Evolutionary conservation across 2,888 invertebrate genomes (phyloP), one percentile per base, ranked within the genome.

Genomic region (Plemyria rubiginata): DNA sequence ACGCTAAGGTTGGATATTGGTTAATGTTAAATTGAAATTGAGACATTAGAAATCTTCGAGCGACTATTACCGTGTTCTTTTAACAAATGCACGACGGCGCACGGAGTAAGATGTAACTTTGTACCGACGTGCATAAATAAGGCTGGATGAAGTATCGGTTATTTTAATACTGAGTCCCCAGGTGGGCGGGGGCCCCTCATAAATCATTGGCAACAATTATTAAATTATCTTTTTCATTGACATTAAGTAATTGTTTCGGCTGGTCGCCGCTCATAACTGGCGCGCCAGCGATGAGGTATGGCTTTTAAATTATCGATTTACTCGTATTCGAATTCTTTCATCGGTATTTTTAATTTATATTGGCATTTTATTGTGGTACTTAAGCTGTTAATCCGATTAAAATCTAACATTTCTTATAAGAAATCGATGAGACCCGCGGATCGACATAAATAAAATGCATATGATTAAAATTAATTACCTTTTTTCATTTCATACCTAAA

Each of bases 171-270:
- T 73, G 76, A 70, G 80, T 74, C 92, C 90, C 87, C 92, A 87
- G 90, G 92, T 89, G 91, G 92, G 88, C 90, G 84, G 63, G 70
- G 87, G 80, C 87, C 88, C 82, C 76, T 82, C 81, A 83, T 92
- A 90, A 85, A 91, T 92, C 92, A 91, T 90, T 77, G 77, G 62
- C 73, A 85, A 91, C 91, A 92, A 92, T 92, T 92, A 92, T 92
- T 92, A 90, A 92, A 92, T 92, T 92, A 92, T 92, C 87, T 91
- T 90, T 90, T 89, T 88, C 84, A 90, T 87, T 89, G 92, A 92
- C 91, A 88, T 91, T 92, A 92, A 92, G 92, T 92, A 92, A 92
- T 92, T 92, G 92, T 92, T 90, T 88, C 76, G 76, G 78, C 80
- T 79, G 78, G 84, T 65, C 74, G 76, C 75, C 66, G 83, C 76